Conservation (phyloP, 64 coral and sea anemone genomes). For the Acropora yongei region DNA sequence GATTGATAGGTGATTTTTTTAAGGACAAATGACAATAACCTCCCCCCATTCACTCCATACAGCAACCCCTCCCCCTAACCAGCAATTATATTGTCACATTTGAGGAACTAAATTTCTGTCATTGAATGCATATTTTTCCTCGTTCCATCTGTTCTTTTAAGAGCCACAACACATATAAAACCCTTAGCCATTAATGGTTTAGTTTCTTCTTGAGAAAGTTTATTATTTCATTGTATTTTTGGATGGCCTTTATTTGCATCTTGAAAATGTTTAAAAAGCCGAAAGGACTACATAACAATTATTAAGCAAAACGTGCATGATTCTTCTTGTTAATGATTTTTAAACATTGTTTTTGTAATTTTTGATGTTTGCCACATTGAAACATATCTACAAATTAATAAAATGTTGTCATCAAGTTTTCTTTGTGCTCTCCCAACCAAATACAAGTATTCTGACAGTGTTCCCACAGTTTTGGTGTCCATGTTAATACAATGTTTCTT, state of each 20-base stretch:
- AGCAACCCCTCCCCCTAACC: background rate
- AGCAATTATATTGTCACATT: conserved; percentile 4
- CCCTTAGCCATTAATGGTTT: conserved; percentile 15
- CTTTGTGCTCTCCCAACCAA: background rate
- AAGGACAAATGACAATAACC: conserved; percentile 11
- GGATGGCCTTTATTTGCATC: conserved; percentile 19
- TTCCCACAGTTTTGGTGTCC: background rate
- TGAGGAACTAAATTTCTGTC: conserved; percentile 14
- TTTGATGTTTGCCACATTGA: background rate
- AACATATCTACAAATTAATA: conserved; percentile 1
- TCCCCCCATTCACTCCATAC: conserved; percentile 3
- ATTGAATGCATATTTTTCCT: conserved; percentile 12
- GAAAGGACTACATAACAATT: background rate
- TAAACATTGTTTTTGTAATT: background rate
- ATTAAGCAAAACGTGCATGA: background rate
- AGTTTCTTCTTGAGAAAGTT: conserved; percentile 19
- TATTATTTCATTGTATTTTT: conserved; percentile 25
- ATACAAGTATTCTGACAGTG: background rate
- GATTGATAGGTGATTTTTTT: conserved; percentile 20
- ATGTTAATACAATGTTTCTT: conserved; percentile 25
- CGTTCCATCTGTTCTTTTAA: conserved; percentile 11
- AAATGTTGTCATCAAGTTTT: background rate
- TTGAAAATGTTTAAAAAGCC: background rate
- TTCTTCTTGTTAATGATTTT: background rate
- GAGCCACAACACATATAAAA: conserved; percentile 18